phyloP scores from a whole-genome alignment of 2,888 invertebrate species.

The Sylvicola cinctus region DNA sequence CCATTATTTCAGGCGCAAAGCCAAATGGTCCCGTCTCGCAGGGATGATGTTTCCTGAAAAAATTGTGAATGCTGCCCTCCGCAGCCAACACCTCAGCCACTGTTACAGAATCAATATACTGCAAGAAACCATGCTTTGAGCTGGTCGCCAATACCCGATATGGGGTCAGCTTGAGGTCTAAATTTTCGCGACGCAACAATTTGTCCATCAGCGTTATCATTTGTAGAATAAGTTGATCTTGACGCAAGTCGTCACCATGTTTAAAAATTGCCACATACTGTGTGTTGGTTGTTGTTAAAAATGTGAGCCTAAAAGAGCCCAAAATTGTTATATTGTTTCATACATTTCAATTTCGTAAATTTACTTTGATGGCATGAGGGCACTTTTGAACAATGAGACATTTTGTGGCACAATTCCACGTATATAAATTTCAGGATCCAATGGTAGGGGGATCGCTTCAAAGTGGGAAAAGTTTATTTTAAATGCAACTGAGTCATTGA shows the following conservation, averaged over 20 bases:
- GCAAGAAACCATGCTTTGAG: slow-evolving; percentile 88
- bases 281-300: slow-evolving; percentile 49
- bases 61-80: slow-evolving; percentile 82
- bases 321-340: neutral
- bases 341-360: no score
- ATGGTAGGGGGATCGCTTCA: slow-evolving; percentile 80
- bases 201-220: slow-evolving; percentile 98
- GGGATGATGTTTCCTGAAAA: slow-evolving; percentile 77
- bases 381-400: slow-evolving; percentile 87
- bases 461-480: slow-evolving; percentile 78
- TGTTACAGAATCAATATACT: slow-evolving; percentile 82
- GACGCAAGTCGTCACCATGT: slow-evolving; percentile 90
- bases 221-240: slow-evolving; percentile 93
- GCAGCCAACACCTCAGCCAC: slow-evolving; percentile 78
- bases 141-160: slow-evolving; percentile 92
- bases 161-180: slow-evolving; percentile 90
- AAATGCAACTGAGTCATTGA: slow-evolving; percentile 60
- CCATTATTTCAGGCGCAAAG: slow-evolving; percentile 86
- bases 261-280: slow-evolving; percentile 95
- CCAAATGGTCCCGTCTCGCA: slow-evolving; percentile 76
- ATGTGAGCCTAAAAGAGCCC: slow-evolving; percentile 41
- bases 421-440: slow-evolving; percentile 81
- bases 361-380: slow-evolving; percentile 74
- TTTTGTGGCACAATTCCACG: slow-evolving; percentile 75
- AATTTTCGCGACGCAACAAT: slow-evolving; percentile 75